Conservation (phyloP, 1,140 invertebrate species). For the Polypedilum pembai region DNA sequence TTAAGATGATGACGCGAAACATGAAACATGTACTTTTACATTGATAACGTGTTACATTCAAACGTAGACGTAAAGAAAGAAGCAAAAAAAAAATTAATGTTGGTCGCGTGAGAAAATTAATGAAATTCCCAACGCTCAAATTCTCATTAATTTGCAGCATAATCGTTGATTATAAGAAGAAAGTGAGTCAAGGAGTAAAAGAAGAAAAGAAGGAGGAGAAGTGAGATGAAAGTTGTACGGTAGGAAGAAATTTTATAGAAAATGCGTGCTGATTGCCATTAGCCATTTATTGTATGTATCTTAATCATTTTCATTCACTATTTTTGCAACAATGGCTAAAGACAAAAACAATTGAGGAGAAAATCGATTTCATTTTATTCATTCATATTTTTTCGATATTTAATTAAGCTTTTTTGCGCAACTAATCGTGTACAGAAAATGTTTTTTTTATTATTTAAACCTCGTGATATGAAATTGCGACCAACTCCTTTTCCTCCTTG, state of each 20-base stretch:
- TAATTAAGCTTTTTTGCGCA: not conserved
- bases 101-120: slow-evolving; percentile 16
- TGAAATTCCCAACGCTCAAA: slow-evolving; percentile 11
- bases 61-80: not conserved
- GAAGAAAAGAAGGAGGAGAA: slow-evolving; percentile 36
- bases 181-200: slow-evolving; percentile 24
- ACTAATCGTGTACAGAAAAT: not conserved
- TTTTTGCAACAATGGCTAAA: too few species aligned
- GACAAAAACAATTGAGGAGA: too few species aligned
- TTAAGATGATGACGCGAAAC: too few species aligned
- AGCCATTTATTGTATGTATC: not conserved
- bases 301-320: slow-evolving; percentile 4
- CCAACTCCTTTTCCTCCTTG: slow-evolving; percentile 45
- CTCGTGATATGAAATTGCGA: not conserved
- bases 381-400: not conserved
- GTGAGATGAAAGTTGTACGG: slow-evolving; percentile 34
- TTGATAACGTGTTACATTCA: not conserved
- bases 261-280: slow-evolving; percentile 26
- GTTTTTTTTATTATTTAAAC: not conserved
- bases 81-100: slow-evolving; percentile 7
- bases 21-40: not conserved
- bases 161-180: slow-evolving; percentile 7
- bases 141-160: slow-evolving; percentile 13
- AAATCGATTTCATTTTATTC: not conserved
- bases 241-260: slow-evolving; percentile 36